A percentile compares a stretch with the other conserved stretches of the same genome.
Evolutionary conservation across 2,113 vertebrate species (phyloP).

Genomic region (Cephalopterus ornatus): DNA sequence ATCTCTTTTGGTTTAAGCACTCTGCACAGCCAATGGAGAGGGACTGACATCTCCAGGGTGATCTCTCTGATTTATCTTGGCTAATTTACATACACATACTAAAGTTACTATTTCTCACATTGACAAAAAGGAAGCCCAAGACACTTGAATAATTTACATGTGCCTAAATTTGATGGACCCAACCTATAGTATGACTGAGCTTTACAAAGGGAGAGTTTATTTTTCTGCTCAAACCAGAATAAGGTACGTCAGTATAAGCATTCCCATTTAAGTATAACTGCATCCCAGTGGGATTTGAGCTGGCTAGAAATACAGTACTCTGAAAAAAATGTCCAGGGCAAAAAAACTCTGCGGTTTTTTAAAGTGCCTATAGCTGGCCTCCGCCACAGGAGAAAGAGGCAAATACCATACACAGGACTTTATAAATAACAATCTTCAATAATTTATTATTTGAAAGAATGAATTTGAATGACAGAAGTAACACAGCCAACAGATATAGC

Average conservation of each 20-base stretch:
- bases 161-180: not conserved
- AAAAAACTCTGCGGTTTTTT: not conserved
- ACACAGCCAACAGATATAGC: not conserved
- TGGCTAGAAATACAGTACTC: not conserved
- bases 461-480: not conserved
- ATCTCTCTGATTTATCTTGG: not conserved
- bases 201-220: not conserved
- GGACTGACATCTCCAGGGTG: not conserved
- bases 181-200: not conserved
- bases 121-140: not conserved
- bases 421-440: not conserved
- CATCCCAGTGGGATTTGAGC: not conserved
- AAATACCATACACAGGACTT: not conserved
- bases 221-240: not conserved
- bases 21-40: not conserved
- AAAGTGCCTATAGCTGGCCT: not conserved
- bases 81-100: not conserved
- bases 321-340: not conserved
- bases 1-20: not conserved
- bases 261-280: not conserved
- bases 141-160: not conserved
- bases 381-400: not conserved
- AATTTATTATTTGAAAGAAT: conserved; percentile 25
- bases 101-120: not conserved
- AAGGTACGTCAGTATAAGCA: not conserved